phyloP scores from a whole-genome alignment of 2,888 invertebrate species.

The Melieria omissa region DNA sequence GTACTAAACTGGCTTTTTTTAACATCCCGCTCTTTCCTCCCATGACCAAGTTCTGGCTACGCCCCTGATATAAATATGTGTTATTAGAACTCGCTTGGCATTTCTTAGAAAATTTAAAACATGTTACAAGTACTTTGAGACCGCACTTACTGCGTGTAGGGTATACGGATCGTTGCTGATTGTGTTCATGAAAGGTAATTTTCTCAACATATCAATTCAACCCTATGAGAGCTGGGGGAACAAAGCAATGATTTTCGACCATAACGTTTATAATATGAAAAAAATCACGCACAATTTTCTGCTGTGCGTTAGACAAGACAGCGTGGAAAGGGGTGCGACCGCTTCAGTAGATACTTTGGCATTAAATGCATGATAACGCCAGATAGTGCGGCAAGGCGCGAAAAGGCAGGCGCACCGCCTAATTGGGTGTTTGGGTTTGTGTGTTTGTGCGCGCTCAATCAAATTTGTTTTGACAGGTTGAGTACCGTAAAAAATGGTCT shows the following conservation, averaged over 20 bases:
- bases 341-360: background rate
- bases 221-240: background rate
- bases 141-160: too few species aligned
- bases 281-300: background rate
- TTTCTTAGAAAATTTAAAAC: too few species aligned
- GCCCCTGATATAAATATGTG: too few species aligned
- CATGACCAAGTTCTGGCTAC: too few species aligned
- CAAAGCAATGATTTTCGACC: slow-evolving; percentile 6
- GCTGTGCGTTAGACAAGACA: background rate
- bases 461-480: slow-evolving; percentile 65
- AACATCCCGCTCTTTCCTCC: too few species aligned
- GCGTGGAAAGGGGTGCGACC: slow-evolving; percentile 1
- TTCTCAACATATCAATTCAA: background rate
- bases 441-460: slow-evolving; percentile 48
- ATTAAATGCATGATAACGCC: too few species aligned
- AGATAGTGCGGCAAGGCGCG: too few species aligned
- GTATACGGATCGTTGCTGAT: too few species aligned
- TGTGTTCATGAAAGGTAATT: background rate
- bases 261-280: slow-evolving; percentile 1
- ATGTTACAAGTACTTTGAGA: too few species aligned
- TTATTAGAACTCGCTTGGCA: too few species aligned
- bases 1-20: too few species aligned
- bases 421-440: slow-evolving; percentile 6
- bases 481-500: slow-evolving; percentile 60
- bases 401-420: background rate